Conservation (phyloP, 2,888 invertebrate genomes). For the Caenorhabditis panamensis region DNA sequence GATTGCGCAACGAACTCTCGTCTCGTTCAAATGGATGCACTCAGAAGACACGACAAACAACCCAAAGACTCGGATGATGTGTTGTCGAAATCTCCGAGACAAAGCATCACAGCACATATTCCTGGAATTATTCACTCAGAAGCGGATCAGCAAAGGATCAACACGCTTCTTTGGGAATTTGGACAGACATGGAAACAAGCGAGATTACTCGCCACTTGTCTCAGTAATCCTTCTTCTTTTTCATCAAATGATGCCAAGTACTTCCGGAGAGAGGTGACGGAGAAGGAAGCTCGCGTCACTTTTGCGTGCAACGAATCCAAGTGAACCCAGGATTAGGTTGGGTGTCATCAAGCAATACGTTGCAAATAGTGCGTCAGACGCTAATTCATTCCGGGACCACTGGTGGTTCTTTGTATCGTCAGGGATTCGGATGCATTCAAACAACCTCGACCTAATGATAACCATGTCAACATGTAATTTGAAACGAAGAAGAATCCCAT, state of each 20-base stretch:
- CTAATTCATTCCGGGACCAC: not conserved
- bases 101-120: not conserved
- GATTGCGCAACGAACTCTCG: constrained; percentile 35
- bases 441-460: not conserved
- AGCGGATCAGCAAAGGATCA: not conserved
- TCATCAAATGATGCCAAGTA: not conserved
- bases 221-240: not conserved
- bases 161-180: not conserved
- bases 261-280: not conserved
- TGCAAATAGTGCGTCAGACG: not conserved
- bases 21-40: constrained; percentile 18
- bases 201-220: not conserved
- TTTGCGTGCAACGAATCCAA: constrained; percentile 17
- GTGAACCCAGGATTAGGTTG: constrained; percentile 31
- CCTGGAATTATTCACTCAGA: not conserved
- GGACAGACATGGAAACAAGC: constrained; percentile 11
- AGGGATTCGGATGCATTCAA: no score
- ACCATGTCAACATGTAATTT: constrained; percentile 11
- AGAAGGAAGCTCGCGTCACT: constrained; percentile 28
- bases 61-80: not conserved
- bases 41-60: not conserved
- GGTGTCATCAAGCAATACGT: constrained; percentile 13
- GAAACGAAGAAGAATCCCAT: not conserved
- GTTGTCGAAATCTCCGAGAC: not conserved
- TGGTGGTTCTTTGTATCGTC: not conserved